phyloP scores from a whole-genome alignment of 1,140 invertebrate genomes.

The Drosophila nigromelanica region DNA sequence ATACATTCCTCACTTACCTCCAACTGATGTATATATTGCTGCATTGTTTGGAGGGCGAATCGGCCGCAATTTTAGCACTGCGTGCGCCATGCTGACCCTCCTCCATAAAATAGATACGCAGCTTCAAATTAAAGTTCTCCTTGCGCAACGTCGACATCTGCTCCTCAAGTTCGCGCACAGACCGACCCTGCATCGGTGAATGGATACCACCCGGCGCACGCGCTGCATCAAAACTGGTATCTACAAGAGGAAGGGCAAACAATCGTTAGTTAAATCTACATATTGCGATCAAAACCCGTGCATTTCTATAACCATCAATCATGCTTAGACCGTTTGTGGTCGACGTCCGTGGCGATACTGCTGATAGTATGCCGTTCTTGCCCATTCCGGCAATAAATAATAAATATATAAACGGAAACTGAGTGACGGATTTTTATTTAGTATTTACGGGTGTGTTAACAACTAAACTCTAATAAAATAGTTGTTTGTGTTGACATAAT shows the following conservation, averaged over 20 bases:
- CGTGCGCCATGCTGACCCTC: slow-evolving; percentile 85
- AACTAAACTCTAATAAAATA: slow-evolving; percentile 21
- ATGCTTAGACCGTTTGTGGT: neutral
- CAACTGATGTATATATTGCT: slow-evolving; percentile 66
- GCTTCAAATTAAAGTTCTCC: slow-evolving; percentile 96
- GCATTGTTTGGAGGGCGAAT: slow-evolving; percentile 85
- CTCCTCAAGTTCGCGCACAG: slow-evolving; percentile 96
- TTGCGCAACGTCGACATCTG: slow-evolving; percentile 92
- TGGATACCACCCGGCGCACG: slow-evolving; percentile 54
- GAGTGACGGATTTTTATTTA: slow-evolving; percentile 18
- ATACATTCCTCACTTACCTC: slow-evolving; percentile 35
- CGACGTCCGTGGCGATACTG: neutral
- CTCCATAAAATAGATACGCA: slow-evolving; percentile 95
- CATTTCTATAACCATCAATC: slow-evolving; percentile 6
- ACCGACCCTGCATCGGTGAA: slow-evolving; percentile 86
- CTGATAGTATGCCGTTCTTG: slow-evolving; percentile 10
- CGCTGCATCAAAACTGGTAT: slow-evolving; percentile 66
- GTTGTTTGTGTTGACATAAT: slow-evolving; percentile 19
- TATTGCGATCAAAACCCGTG: neutral
- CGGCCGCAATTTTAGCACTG: slow-evolving; percentile 29
- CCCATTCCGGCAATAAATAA: slow-evolving; percentile 30
- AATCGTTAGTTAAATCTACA: slow-evolving; percentile 3
- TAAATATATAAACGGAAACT: slow-evolving; percentile 24
- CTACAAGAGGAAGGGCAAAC: slow-evolving; percentile 26
- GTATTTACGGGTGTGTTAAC: slow-evolving; percentile 21